A percentile compares a stretch with the other conserved stretches of the same genome.
Conservation (phyloP, 2,113 vertebrate genomes). For the Alexandromys fortis region DNA sequence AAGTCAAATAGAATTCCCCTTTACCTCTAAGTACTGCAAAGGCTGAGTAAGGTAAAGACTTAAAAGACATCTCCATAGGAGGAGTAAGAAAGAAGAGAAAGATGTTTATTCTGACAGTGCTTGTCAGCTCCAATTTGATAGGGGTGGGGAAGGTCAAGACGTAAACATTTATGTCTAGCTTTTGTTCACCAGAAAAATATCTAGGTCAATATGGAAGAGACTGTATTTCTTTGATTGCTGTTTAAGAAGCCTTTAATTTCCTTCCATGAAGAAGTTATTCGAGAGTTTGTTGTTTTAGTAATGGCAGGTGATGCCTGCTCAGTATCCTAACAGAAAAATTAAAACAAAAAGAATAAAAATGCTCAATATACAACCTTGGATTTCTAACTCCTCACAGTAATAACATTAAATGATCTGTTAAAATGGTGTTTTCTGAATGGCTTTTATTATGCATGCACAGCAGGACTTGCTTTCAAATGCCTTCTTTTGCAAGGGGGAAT, state of each 20-base stretch:
- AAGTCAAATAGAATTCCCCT: not conserved
- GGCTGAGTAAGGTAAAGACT: not conserved
- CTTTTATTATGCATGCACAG: slow-evolving; percentile 45
- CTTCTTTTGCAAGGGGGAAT: slow-evolving; percentile 41
- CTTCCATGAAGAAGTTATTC: slow-evolving; percentile 30
- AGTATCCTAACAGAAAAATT: slow-evolving; percentile 60
- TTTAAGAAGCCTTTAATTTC: slow-evolving; percentile 35
- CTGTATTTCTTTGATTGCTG: not conserved
- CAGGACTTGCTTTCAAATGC: slow-evolving; percentile 68
- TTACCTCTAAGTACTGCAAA: not conserved
- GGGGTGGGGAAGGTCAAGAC: not conserved
- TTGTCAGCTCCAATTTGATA: not conserved
- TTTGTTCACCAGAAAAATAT: not conserved
- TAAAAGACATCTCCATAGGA: not conserved
- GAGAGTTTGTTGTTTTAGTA: slow-evolving; percentile 39
- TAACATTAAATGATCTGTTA: slow-evolving; percentile 68
- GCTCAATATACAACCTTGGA: slow-evolving; percentile 28
- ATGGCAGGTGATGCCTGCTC: not conserved
- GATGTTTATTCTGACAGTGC: not conserved
- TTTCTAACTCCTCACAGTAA: slow-evolving; percentile 43
- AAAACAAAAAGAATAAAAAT: slow-evolving; percentile 61
- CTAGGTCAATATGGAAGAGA: not conserved
- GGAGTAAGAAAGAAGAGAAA: not conserved
- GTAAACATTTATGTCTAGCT: not conserved
- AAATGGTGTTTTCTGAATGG: slow-evolving; percentile 37